phyloP scores from a whole-genome alignment of 2,888 invertebrate species.

The Ecdyonurus torrentis region DNA sequence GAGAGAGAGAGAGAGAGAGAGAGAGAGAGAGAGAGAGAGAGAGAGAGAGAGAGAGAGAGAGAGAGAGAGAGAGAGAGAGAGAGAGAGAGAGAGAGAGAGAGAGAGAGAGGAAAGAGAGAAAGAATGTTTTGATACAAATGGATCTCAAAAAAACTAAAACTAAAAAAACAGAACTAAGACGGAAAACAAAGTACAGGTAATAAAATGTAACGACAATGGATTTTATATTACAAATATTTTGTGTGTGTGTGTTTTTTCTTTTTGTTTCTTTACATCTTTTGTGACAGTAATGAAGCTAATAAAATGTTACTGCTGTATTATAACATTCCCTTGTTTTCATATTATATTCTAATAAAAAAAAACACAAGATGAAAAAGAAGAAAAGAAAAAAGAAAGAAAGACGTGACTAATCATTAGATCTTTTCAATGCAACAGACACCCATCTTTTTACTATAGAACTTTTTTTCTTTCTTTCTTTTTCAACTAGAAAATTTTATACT shows the following conservation, averaged over 20 bases:
- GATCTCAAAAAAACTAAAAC: neutral
- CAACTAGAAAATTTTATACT: no score
- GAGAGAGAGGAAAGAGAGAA: neutral
- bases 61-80: neutral
- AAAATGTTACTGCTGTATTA: neutral
- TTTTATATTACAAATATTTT: neutral
- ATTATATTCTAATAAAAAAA: no score
- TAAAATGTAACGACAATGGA: neutral
- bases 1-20: neutral
- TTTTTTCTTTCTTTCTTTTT: no score
- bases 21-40: neutral
- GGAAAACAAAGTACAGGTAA: neutral
- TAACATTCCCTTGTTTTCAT: no score
- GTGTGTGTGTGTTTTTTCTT: no score
- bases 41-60: neutral
- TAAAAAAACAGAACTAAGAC: no score
- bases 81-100: neutral
- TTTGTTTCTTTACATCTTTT: neutral
- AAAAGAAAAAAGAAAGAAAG: no score
- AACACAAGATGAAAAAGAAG: no score
- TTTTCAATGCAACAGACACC: no score
- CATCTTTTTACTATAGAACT: no score
- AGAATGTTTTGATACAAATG: neutral
- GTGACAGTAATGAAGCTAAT: neutral
- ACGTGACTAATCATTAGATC: no score